Evolutionary conservation across 2,888 invertebrate species (phyloP), one percentile per base, ranked within the genome.

Genomic region (Hemicrepidius hirtus): DNA sequence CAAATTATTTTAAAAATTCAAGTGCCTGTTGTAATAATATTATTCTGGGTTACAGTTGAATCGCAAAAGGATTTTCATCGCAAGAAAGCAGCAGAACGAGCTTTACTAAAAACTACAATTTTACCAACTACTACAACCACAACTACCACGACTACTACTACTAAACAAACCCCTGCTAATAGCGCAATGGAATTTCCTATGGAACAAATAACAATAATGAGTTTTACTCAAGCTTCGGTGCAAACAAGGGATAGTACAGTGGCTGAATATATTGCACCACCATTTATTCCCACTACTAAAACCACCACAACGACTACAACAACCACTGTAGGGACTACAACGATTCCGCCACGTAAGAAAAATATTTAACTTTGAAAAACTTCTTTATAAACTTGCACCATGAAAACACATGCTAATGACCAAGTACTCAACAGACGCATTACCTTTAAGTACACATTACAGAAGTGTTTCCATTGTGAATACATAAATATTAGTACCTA

Each of bases 61-160:
- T 93, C 95, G 12, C 96, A 96, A 87, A 94, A 95, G 84, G 95
- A 96, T 86, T 96, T 94, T 85, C 96, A 96, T 84, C 89, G 91
- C 84, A 89, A 88, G 80, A 89, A 87, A 76, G 85, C 87, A 71
- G 87, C 89, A 28, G 89, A 89, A 82, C 82, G 88, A 75, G 87
- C 88, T 50, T 86, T 87, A 77, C 82, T 88, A 44, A 87, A 87
- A 24, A 88, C 88, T 13, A 87, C 87, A 7, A 85, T 88, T 46
- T 85, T 87, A 6, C 85, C 46, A 82, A 87, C n/a, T 82, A 88
- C 62, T 81, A 86, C 68, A 81, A 88, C 55, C 81, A 86, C 67
- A 1, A 20, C 68, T 81, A 88, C 55, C 81, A 86, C 67, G 0
- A 20, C 53, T 10, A 68, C 68, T 3, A 65, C 69, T 0, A 62